Evolutionary conservation across 2,797 vertebrate species (phyloP).

Genomic region (Smutsia gigantea): DNA sequence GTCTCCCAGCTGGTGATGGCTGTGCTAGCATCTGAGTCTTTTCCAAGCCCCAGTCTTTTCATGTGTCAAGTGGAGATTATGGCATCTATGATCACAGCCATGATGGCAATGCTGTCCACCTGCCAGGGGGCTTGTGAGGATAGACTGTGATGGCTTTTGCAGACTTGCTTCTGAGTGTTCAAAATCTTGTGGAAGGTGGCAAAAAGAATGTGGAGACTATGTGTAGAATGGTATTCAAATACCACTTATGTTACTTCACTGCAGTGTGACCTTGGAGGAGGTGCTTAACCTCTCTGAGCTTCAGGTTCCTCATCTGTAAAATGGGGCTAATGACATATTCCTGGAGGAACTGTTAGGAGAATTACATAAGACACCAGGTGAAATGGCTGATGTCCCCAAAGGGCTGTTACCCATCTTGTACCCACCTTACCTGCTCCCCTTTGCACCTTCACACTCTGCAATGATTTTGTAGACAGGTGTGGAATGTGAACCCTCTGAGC

Average conservation of each 20-base stretch:
- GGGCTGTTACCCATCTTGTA: background rate
- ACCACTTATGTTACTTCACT: background rate
- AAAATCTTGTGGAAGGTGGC: background rate
- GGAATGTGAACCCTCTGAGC: background rate
- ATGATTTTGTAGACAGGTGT: background rate
- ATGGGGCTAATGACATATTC: background rate
- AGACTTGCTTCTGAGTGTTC: background rate
- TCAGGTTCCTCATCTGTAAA: background rate
- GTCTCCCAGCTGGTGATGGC: background rate
- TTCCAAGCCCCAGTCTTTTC: background rate
- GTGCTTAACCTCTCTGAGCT: background rate
- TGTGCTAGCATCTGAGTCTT: background rate
- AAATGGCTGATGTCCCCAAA: background rate
- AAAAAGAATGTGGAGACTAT: background rate
- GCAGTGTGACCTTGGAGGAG: background rate
- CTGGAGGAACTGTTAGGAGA: background rate
- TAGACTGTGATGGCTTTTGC: background rate
- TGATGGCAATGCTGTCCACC: background rate
- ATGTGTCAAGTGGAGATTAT: background rate
- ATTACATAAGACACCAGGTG: background rate
- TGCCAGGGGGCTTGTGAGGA: background rate
- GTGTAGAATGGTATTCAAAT: background rate
- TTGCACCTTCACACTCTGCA: background rate
- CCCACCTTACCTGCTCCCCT: background rate
- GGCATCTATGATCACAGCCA: background rate